phyloP scores from a whole-genome alignment of 2,797 vertebrate species.

The Taenioides sp. region DNA sequence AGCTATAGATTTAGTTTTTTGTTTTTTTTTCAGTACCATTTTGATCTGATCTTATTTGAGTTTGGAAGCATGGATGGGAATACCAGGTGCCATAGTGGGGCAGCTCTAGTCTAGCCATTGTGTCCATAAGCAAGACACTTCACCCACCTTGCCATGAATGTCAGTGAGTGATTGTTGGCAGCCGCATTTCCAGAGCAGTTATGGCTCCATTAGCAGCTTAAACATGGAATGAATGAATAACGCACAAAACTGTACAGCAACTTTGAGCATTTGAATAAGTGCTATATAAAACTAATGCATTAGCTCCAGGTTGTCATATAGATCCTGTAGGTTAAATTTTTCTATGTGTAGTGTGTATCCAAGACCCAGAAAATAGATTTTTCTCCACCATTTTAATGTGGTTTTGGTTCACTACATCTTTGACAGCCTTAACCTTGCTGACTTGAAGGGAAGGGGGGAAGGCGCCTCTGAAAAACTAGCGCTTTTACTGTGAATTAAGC shows the following conservation, averaged over 20 bases:
- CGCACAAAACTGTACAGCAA: neutral
- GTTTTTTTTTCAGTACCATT: too few relatives aligned
- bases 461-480: conserved; percentile 51
- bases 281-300: neutral
- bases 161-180: neutral
- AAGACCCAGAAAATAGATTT: conserved; percentile 49
- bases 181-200: neutral
- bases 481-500: conserved; percentile 71
- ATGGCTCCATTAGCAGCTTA: neutral
- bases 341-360: conserved; percentile 27
- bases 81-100: neutral
- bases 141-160: neutral
- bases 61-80: neutral
- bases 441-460: conserved; percentile 53
- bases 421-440: conserved; percentile 70
- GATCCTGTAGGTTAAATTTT: conserved; percentile 13
- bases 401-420: conserved; percentile 64
- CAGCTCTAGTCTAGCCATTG: too few relatives aligned
- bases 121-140: neutral
- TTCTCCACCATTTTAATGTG: conserved; percentile 62
- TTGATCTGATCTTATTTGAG: neutral
- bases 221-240: neutral
- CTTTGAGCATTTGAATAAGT: neutral
- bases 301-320: neutral
- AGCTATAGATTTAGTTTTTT: too few relatives aligned